Evolutionary conservation across 2,113 vertebrate species (phyloP).

Genomic region (Dromiciops gliroides): DNA sequence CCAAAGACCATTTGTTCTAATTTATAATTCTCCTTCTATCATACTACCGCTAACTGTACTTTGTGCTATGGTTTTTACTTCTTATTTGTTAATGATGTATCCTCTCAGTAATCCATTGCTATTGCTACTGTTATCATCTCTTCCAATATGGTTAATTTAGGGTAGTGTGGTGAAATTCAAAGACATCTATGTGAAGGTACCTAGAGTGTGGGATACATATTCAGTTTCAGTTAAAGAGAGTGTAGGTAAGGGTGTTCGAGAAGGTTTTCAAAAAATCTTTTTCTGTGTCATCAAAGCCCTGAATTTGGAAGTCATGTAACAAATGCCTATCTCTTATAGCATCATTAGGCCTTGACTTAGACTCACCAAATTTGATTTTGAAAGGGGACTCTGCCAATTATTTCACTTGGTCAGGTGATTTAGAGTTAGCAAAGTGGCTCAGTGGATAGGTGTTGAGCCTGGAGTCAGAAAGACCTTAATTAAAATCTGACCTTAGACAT

Average conservation of each 20-base stretch:
- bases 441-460: neutral
- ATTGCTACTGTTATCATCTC: neutral
- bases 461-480: neutral
- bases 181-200: neutral
- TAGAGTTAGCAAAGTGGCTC: neutral
- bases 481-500: neutral
- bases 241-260: too few relatives aligned
- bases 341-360: neutral
- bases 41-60: conserved; percentile 18
- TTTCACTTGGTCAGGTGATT: neutral
- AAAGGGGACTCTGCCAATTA: neutral
- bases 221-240: neutral
- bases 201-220: neutral
- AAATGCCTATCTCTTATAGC: neutral
- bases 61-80: conserved; percentile 27
- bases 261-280: neutral
- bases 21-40: conserved; percentile 54
- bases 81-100: conserved; percentile 46
- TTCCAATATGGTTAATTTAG: conserved; percentile 6
- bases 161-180: neutral
- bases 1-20: conserved; percentile 45
- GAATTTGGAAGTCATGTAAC: neutral
- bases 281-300: neutral
- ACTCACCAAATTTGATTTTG: neutral
- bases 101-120: neutral